Evolutionary conservation across 2,888 invertebrate species (phyloP), one percentile per base, ranked within the genome.

Genomic region (Euphydryas editha): DNA sequence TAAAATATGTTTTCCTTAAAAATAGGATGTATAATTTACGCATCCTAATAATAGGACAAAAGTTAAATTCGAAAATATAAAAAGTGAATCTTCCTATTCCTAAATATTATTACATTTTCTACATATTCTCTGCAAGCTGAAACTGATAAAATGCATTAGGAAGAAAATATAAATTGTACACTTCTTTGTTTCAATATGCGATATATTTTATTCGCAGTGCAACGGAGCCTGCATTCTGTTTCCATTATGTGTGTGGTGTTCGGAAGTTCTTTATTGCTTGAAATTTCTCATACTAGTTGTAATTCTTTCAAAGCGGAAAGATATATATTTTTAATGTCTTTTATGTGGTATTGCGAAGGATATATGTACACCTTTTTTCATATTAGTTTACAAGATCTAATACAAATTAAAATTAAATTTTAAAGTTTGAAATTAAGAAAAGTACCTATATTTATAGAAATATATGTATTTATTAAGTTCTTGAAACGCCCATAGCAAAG

Each of bases 131-230:
- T 63, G 58, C 63, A 17, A 54, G 37, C 57, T 49, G 24, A 63
- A 51, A 51, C 63, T 39, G 44, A n/a, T 58, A 51, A 58, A 63
- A 63, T 44, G 44, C 58, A 57, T 63, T 58, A 63, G 51, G 20
- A 51, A 42, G 49, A 51, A 21, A 37, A 58, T 58, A 63, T 58
- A 63, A 63, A 58, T 58, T 51, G 63, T n/a, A 58, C 42, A 51
- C 39, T 63, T 58, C 63, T 58, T 63, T 63, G 63, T 63, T 63
- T 63, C 63, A 42, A 63, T 63, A 63, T 47, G 57, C 63, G 57
- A 63, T 63, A 54, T 54, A 63, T 58, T 58, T 58, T 51, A 63
- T 51, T 37, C 42, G 1, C 18, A 51, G 57, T 7, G 36, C 39
- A 58, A 17, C 56, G 37, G 54, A 54, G 54, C 56, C 39, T 49